phyloP scores from a whole-genome alignment of 2,113 vertebrate species.

The Hipposideros armiger region DNA sequence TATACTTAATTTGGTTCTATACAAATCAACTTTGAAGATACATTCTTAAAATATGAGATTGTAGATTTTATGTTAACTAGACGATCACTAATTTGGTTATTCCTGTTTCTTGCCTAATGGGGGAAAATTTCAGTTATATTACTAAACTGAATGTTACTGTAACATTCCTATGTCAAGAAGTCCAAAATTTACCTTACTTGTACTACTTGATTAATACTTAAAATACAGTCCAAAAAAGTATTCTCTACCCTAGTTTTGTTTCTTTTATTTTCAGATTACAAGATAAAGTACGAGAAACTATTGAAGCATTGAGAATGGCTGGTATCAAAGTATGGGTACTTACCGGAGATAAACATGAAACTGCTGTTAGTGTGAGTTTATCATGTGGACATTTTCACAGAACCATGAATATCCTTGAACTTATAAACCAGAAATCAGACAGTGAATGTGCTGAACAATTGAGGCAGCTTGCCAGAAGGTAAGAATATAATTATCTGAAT shows the following conservation, averaged over 20 bases:
- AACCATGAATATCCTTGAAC: conserved; percentile 98
- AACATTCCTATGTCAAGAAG: background rate
- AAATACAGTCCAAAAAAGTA: background rate
- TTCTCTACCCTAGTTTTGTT: conserved; percentile 33
- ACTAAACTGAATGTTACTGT: background rate
- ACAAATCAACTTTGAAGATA: conserved; percentile 53
- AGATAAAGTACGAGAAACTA: conserved; percentile 98
- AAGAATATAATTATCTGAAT: conserved; percentile 36
- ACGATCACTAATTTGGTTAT: background rate
- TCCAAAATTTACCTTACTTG: background rate
- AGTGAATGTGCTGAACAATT: conserved; percentile 95
- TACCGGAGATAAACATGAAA: conserved; percentile 98
- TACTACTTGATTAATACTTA: conserved; percentile 7
- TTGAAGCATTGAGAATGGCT: conserved; percentile 95
- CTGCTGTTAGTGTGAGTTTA: conserved; percentile 97
- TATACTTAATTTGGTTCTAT: conserved; percentile 1
- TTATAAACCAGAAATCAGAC: conserved; percentile 95
- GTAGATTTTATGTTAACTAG: background rate
- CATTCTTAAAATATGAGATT: conserved; percentile 38
- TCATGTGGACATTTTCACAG: conserved; percentile 98
- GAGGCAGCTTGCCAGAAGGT: conserved; percentile 94
- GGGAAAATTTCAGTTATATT: background rate
- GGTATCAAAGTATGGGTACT: conserved; percentile 99
- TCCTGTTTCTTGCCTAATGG: conserved; percentile 1
- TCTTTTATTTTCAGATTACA: conserved; percentile 91